Base-by-base conservation (phyloP, 2,888 invertebrate genomes). In the Congeria kusceri region DNA sequence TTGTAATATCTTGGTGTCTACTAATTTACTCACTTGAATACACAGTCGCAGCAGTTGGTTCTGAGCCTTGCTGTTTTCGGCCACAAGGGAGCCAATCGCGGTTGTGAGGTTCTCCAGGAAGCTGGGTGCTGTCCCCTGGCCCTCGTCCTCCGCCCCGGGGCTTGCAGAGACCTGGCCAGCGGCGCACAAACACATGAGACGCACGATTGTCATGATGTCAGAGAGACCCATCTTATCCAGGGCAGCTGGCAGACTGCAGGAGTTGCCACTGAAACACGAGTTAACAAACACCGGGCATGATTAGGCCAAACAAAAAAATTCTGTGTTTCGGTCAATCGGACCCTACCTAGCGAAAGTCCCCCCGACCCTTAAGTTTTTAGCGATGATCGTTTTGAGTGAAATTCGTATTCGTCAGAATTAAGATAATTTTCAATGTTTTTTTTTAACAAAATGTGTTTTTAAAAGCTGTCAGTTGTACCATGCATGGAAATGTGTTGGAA, bases 131-230 rank as follows among this genome's bases (percentile, higher is more conserved):
- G 74, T 32, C 64, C 71, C 73, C 25, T 77, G 66, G n/a, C 49
- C 44, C 29, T 71, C 73, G 9, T 56, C 64, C 53, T 61, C 47
- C 1, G 27, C 46, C 25, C 59, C 56, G 18, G 53, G 56, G 11
- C 78, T 71, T 9, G 94, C 91, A 83, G 95, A 94, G 32, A 95
- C 94, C 70, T 95, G 93, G 53, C 95, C 95, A 84, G 94, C 94
- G 4, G 95, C 95, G 57, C 95, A 95, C 68, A 95, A 90, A 28
- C 95, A 95, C 95, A 95, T 95, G 29, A 95, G 93, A 15, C 94
- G 94, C 0, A 95, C 95, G 0, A 95, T 94, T 87, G 95, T 94
- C 69, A 94, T 94, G 46, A 95, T 95, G 90, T 95, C 95, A 1
- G 95, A 94, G 71, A 95, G 91, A n/a, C 95, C 95, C 32, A 95